Conservation (phyloP, 2,797 vertebrate genomes). For the Alcedo quadribrachys region DNA sequence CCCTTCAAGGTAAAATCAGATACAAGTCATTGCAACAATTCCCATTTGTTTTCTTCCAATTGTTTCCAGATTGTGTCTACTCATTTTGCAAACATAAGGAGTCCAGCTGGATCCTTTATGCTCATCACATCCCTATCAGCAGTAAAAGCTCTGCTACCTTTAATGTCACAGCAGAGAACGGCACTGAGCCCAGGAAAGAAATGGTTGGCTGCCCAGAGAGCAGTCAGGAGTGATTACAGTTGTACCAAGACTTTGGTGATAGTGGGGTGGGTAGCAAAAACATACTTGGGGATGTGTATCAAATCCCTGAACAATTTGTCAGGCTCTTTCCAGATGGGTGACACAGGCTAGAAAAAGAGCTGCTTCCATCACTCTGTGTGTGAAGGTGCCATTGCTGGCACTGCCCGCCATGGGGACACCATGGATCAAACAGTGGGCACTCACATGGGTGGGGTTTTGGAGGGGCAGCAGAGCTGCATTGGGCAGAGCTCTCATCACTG, state of each 20-base stretch:
- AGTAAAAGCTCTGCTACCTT: slow-evolving; percentile 14
- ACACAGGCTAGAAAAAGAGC: background rate
- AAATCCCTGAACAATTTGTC: background rate
- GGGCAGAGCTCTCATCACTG: background rate
- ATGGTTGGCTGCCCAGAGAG: background rate
- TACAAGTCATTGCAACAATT: background rate
- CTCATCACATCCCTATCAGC: background rate
- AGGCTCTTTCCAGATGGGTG: background rate
- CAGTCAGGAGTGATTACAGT: background rate
- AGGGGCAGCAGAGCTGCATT: background rate
- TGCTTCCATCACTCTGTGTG: background rate
- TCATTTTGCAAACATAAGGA: background rate
- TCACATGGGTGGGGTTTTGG: background rate
- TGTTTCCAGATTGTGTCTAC: background rate
- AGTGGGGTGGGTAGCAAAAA: background rate
- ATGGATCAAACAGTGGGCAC: accelerated
- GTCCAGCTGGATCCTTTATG: background rate
- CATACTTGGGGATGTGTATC: too few species aligned
- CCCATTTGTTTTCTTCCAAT: background rate
- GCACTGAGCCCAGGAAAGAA: background rate
- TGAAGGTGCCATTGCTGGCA: background rate
- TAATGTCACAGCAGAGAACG: background rate
- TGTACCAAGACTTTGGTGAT: background rate
- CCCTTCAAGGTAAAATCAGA: background rate
- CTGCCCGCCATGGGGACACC: accelerated